Conservation (phyloP, 2,797 vertebrate genomes). For the Ctenopoma multispine region DNA sequence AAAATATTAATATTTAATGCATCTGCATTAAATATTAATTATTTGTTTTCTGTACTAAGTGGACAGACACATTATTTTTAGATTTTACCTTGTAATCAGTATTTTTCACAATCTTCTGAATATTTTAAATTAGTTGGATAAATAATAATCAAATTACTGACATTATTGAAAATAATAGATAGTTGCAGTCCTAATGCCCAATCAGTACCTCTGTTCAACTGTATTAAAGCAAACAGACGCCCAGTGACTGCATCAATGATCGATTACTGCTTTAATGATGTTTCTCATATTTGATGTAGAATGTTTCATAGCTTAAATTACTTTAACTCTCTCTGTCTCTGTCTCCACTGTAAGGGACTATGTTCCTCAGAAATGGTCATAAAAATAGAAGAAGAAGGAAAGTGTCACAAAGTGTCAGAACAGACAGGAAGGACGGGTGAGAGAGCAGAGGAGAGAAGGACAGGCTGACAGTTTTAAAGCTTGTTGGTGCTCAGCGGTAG, state of each 20-base stretch:
- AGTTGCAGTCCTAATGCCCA: background rate
- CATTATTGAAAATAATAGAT: background rate
- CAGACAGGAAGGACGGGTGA: slow-evolving; percentile 27
- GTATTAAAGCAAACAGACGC: slow-evolving; percentile 4
- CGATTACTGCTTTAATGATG: background rate
- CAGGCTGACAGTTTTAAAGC: slow-evolving; percentile 69
- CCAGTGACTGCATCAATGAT: slow-evolving; percentile 3
- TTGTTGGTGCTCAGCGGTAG: slow-evolving; percentile 68
- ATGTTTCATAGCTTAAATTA: background rate
- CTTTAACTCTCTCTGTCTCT: slow-evolving; percentile 9
- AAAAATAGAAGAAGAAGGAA: slow-evolving; percentile 41
- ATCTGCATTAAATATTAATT: no score
- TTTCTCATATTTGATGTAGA: slow-evolving; percentile 4
- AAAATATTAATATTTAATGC: no score
- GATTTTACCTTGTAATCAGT: no score
- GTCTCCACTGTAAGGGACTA: slow-evolving; percentile 23
- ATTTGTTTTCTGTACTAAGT: no score
- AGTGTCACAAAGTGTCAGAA: slow-evolving; percentile 40
- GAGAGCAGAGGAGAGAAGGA: slow-evolving; percentile 34
- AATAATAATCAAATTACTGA: background rate
- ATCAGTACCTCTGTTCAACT: background rate
- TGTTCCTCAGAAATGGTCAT: slow-evolving; percentile 27
- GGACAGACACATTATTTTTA: no score
- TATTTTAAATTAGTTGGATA: background rate
- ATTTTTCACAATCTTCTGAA: no score